Percentiles rank a stretch among this genome's conserved stretches.
These are phyloP conservation scores for Alces alces DNA, from an alignment of 2,113 vertebrate genomes.

Conservation along the genomic window DNA sequence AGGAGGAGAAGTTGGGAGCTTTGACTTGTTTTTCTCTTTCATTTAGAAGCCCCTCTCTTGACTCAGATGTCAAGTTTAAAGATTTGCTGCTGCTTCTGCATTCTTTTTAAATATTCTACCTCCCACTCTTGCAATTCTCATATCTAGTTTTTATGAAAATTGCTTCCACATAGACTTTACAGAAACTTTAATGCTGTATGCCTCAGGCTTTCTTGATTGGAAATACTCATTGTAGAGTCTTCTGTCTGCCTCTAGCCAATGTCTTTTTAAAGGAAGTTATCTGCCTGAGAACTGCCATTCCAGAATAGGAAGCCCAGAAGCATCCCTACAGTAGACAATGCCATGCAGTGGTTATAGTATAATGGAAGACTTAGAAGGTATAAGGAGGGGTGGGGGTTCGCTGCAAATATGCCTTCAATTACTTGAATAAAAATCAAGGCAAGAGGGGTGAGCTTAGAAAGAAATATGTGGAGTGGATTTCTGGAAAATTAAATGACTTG, in stretches of 20 bases:
- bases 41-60: neutral
- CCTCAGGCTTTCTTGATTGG: neutral
- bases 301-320: neutral
- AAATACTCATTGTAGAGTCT: neutral
- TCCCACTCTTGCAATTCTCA: neutral
- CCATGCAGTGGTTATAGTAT: neutral
- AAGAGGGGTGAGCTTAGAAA: neutral
- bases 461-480: neutral
- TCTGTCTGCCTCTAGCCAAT: neutral
- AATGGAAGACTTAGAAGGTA: neutral
- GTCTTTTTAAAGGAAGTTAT: neutral
- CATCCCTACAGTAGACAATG: neutral
- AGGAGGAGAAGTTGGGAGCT: rapidly evolving
- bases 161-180: neutral
- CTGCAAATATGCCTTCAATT: neutral
- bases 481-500: neutral
- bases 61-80: neutral
- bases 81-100: neutral
- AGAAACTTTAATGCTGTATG: neutral
- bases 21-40: neutral
- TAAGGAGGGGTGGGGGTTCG: neutral
- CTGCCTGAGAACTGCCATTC: neutral
- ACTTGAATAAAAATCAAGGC: neutral
- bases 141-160: neutral
- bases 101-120: neutral